Evolutionary conservation across 2,797 vertebrate species (phyloP), one percentile per base, ranked within the genome.

Genomic region (Salmo trutta): DNA sequence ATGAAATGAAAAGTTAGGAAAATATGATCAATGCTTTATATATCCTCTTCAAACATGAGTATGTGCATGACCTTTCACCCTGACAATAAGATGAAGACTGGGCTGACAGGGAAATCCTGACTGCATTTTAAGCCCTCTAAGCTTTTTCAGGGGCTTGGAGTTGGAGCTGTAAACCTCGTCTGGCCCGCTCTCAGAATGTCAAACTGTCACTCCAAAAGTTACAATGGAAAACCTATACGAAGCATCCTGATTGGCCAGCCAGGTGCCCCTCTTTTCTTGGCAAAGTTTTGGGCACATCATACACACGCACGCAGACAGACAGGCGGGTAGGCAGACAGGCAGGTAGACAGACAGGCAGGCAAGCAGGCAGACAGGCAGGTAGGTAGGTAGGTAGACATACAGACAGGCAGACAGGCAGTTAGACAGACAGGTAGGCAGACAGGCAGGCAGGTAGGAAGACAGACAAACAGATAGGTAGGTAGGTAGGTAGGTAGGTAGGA

Each of bases 1-100:
- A 56, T n/a, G 16, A 17, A 56, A 56, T 56, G n/a, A 56, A 56
- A 56, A 19, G 17, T 56, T 56, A 1, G 4, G 17, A 7, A 56
- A 56, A 56, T 56, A 56, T 56, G 12, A 53, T 17, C 14, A 19
- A 17, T 56, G 15, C 15, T 56, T 56, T 56, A 19, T 56, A 56
- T 56, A 56, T 56, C 54, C 54, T 56, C 5, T 17, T 4, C 14
- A 56, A 74, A 74, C 72, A 33, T 59, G 8, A 62, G 27, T 59
- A 74, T 64, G 36, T 74, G 56, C 53, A 59, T 74, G 31, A 59
- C 56, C 29, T 41, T 74, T n/a, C 24, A 31, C 53, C 54, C 72
- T 62, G 36, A 59, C 33, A n/a, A 15, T n/a, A n/a, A 56, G 17
- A 16, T n/a, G 17, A 56, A 19, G 36, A 8, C 36, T 41, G 36